phyloP scores from a whole-genome alignment of 2,113 vertebrate species.

The Rhinoderma darwinii region DNA sequence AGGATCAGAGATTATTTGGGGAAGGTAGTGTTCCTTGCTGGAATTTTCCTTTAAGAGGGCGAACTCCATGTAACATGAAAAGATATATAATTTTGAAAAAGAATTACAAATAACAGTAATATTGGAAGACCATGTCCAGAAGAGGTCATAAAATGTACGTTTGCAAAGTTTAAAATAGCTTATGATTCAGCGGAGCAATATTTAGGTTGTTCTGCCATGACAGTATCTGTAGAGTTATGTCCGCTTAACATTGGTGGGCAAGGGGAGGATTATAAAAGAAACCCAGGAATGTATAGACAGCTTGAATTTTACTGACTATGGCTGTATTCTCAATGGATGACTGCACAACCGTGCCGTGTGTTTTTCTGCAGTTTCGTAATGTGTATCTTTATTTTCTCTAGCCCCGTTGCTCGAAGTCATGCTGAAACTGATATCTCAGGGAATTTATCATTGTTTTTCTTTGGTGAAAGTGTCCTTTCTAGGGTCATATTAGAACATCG shows the following conservation, averaged over 20 bases:
- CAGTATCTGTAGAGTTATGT: not conserved
- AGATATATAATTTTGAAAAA: not conserved
- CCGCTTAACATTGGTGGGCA: not conserved
- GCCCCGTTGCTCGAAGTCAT: conserved; percentile 30
- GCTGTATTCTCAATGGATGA: conserved; percentile 21
- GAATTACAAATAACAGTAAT: not conserved
- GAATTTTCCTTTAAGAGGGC: not conserved
- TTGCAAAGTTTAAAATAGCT: conserved; percentile 3
- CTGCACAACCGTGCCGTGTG: conserved; percentile 29
- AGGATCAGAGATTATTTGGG: not conserved
- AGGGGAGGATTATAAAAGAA: conserved; percentile 10
- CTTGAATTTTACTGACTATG: conserved; percentile 50
- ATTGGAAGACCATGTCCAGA: not conserved
- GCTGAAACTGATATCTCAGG: conserved; percentile 47
- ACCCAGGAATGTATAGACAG: conserved; percentile 40
- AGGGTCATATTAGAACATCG: conserved; percentile 53
- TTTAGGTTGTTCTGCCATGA: not conserved
- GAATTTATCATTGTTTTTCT: conserved; percentile 53
- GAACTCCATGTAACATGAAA: no score
- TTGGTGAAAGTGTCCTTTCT: conserved; percentile 39
- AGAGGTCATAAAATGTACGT: not conserved
- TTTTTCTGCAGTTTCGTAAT: conserved; percentile 34
- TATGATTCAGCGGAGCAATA: conserved; percentile 20
- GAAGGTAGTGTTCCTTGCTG: not conserved
- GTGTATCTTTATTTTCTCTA: conserved; percentile 26